Evolutionary conservation across 2,797 vertebrate species (phyloP), one percentile per base, ranked within the genome.

Genomic region (Paedocypris micromegethes): DNA sequence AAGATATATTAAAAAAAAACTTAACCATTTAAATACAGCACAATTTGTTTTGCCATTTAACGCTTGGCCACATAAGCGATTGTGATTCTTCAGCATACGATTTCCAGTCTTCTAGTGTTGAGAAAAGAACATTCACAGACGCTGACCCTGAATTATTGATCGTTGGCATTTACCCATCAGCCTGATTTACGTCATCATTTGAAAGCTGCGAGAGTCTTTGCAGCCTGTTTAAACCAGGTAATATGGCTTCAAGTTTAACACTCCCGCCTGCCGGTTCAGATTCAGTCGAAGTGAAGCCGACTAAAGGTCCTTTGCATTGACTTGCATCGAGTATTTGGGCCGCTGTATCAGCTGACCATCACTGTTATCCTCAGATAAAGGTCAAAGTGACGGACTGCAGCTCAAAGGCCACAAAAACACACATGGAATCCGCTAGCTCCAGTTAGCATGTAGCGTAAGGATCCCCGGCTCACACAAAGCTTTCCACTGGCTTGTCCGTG

Each of bases 231-330:
- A 5, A 9, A 60, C 46, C 64, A 56, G 79, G 87, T 67, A 72
- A 72, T 43, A 75, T 68, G 79, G 78, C 76, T 86, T 86, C 84
- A 85, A 86, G 85, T 86, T 80, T 60, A 67, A 83, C 83, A 81
- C 85, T 83, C 69, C 57, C 64, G 49, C 59, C 42, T 59, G 44
- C 55, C 45, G 76, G 72, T 74, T 79, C 79, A 87, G 87, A 88
- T 87, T 82, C 84, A 75, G 87, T 87, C 88, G 82, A 82, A 86
- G 82, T 86, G 86, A 87, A 92, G 88, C 88, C 87, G 82, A 88
- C 86, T 53, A 3, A 0, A 88, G 88, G 75, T 79, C 88, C 85
- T 55, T 94, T 95, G 95, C 93, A 92, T 90, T 95, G 93, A 91
- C 90, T 96, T 95, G 94, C 93, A 93, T 92, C 86, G 87, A 90